phyloP scores from a whole-genome alignment of 2,797 vertebrate species.

The Mastacembelus armatus region DNA sequence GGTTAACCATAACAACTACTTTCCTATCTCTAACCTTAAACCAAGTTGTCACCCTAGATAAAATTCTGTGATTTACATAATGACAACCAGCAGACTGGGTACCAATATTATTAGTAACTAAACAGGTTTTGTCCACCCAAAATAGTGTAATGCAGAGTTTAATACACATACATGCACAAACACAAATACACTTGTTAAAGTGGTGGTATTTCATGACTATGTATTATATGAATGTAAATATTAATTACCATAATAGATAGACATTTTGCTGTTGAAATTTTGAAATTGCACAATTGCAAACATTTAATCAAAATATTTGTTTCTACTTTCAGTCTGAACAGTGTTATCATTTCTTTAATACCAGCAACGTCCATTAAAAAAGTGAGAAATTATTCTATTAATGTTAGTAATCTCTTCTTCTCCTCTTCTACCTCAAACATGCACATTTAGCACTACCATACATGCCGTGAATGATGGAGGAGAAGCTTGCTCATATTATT shows the following conservation, averaged over 20 bases:
- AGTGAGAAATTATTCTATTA: conserved; percentile 65
- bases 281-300: not conserved
- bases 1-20: too few species aligned
- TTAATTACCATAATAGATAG: too few species aligned
- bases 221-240: not conserved
- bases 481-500: conserved; percentile 16
- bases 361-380: conserved; percentile 49
- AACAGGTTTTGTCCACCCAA: too few species aligned
- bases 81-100: too few species aligned
- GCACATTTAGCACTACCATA: not conserved
- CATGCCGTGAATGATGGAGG: conserved; percentile 15
- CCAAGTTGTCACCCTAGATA: too few species aligned
- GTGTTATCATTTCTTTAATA: conserved; percentile 37
- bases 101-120: too few species aligned
- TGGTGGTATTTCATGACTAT: not conserved
- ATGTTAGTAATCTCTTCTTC: conserved; percentile 31
- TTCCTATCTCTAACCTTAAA: too few species aligned
- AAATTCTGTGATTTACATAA: too few species aligned
- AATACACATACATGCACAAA: conserved; percentile 9
- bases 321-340: conserved; percentile 32
- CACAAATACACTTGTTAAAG: conserved; percentile 12
- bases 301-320: conserved; percentile 38
- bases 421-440: conserved; percentile 19
- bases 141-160: too few species aligned
- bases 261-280: too few species aligned